Base-by-base conservation (phyloP, 2,113 vertebrate genomes). In the Thunnus maccoyii region DNA sequence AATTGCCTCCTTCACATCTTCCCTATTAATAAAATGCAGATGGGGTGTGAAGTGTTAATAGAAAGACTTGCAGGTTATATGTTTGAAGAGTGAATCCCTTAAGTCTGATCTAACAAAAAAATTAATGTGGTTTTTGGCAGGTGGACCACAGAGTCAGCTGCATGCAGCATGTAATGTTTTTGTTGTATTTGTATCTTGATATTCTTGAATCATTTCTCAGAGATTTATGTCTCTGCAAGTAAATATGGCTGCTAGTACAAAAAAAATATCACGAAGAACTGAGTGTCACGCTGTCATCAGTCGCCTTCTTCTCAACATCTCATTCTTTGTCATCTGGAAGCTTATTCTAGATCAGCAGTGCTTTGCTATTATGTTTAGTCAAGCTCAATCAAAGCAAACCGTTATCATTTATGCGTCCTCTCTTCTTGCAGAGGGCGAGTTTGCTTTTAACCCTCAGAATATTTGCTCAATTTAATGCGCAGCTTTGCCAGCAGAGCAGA, bases 381-480 rank as follows among this genome's bases (percentile, higher is more conserved):
- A 47, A n/a, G 47, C 20, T 25, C 15, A 60, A 72, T 25, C 15
- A 60, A 72, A 72, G 44, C 22, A 61, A 36, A 63, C 36, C 1
- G 17, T 44, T 48, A 57, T 36, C 55, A 51, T 27, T 30, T 15
- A 25, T 22, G 16, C 9, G 15, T 69, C 17, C 2, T 36, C 15
- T 22, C 3, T 25, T 50, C 9, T 51, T 54, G 18, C 5, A 55
- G 32, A 56, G 9, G 62, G 52, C 52, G 36, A 11, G 10, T 47
- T 5, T 68, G 73, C 57, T 30, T 64, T 46, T 30, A 55, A 46
- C 13, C 6, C 8, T 61, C 36, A 0, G 27, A 32, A 60, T 69
- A 50, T 56, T 76, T 73, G 48, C 50, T 86, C 4, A 65, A 74
- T 72, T 67, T 20, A 64, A 63, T 61, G 44, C 66, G 46, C 55